Evolutionary conservation across 2,888 invertebrate genomes (phyloP), one percentile per base, ranked within the genome.

Genomic region (Tetragonisca angustula): DNA sequence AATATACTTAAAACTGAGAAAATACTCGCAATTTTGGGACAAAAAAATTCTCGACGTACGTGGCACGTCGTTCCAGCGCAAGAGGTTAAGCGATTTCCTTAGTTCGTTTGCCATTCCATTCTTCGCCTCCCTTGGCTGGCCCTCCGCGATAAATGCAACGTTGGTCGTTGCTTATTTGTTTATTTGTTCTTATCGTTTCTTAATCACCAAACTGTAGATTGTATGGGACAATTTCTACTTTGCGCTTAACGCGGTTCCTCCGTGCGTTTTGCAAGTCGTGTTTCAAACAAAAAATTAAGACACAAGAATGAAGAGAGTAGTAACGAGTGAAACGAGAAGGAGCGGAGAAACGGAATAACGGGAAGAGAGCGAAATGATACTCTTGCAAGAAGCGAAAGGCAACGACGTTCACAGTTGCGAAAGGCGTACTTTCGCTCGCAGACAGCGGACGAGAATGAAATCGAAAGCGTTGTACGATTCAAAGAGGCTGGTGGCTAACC

Each of bases 401-500:
- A 50, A 11, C 27, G 27, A 21, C 4, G 27, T 62, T 19, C 15
- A 21, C 32, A 50, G 15, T 70, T 21, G 9, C 19, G 21, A 72
- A 65, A 43, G 21, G 17, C 11, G 24, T 32, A 71, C 59, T 52
- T 61, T 68, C 74, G 61, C 61, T 54, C 54, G 32, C 62, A 69
- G 62, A 32, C 61, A 43, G 32, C 24, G 13, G 36, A 43, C 27
- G 19, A 24, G 13, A n/a, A 32, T 49, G 32, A 32, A 36, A 49
- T 52, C 43, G 59, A 74, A 54, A 36, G 43, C 43, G 64, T 67
- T 49, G 24, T 32, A 11, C 65, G 15, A 17, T 19, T 32, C 1
- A 2, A 13, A 50, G 36, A 6, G 17, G 43, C 43, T 43, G 2
- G 43, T 32, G 32, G 32, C 32, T 32, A 0, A 56, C 13, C 5